Evolutionary conservation across 2,113 vertebrate genomes (phyloP), one percentile per base, ranked within the genome.

Genomic region (Microtus oregoni): DNA sequence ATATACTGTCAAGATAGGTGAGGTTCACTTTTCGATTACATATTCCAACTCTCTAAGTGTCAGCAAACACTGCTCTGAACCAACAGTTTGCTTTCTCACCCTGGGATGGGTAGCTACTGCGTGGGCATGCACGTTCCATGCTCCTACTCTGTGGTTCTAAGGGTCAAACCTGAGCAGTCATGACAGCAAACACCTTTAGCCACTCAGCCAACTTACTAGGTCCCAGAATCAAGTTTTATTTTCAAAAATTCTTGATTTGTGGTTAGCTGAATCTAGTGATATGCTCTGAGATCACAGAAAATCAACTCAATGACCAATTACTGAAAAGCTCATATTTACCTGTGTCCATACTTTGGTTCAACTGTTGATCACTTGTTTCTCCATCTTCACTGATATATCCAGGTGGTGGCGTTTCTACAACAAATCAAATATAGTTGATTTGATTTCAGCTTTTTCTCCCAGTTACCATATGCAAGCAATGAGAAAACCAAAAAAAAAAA

Each of bases 271-370:
- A 68, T 50, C n/a, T 17, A 77, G 15, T 28, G 41, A 41, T 17
- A 1, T 72, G 19, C 13, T 19, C 47, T 79, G 32, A 72, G 10
- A n/a, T 50, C 47, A 79, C 7, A 38, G 50, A 91, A 67, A 35
- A 1, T 32, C 30, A 28, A 61, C 26, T 47, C 5, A 58, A 5
- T 35, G 73, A 47, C 13, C 78, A 22, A 89, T 79, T 47, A 82
- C 24, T 77, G 20, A 77, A 50, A 19, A 38, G 90, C 20, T 1
- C 26, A 3, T 75, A 72, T 91, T 97, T 97, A 99, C 99, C 99
- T 99, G 99, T 99, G 98, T 99, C 99, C 99, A 99, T 99, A 99
- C 99, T 99, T 99, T 99, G 99, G 99, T 99, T 99, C 99, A 99
- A 98, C 98, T 99, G 99, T 92, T 99, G 99, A 98, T 99, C 99